Evolutionary conservation across 2,888 invertebrate genomes (phyloP).

Genomic region (Melanostoma scalare): DNA sequence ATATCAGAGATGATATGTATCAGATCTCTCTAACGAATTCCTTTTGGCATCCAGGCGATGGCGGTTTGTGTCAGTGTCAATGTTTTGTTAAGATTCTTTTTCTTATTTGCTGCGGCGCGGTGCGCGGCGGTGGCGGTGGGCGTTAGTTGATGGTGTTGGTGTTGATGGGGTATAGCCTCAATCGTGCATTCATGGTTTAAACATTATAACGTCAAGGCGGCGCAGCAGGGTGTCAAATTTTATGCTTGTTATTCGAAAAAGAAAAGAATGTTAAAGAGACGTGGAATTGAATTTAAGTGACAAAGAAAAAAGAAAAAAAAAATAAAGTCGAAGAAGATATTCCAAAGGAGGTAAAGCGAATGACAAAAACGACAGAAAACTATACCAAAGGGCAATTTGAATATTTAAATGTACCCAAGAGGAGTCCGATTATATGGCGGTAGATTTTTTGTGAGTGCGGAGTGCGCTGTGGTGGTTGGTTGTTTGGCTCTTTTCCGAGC

Average conservation of each 20-base stretch:
- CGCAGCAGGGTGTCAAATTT: constrained; percentile 55
- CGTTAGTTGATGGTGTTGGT: not conserved
- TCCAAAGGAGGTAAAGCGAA: constrained; percentile 14
- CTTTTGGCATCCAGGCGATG: constrained; percentile 46
- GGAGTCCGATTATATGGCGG: constrained; percentile 6
- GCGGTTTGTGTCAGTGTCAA: constrained; percentile 54
- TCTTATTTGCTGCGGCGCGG: constrained; percentile 1
- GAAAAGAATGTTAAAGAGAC: constrained; percentile 60
- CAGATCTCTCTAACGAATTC: constrained; percentile 61
- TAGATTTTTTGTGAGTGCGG: constrained; percentile 32
- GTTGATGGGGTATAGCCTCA: constrained; percentile 24
- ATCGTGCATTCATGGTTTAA: constrained; percentile 62
- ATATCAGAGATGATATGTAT: constrained; percentile 41
- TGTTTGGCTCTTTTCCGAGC: constrained; percentile 15
- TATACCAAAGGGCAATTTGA: constrained; percentile 71
- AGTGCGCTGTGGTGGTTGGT: constrained; percentile 26
- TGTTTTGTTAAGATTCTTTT: constrained; percentile 36
- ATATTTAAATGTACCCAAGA: constrained; percentile 64
- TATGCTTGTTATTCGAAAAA: constrained; percentile 45
- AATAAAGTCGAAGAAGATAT: not conserved
- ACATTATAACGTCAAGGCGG: constrained; percentile 56
- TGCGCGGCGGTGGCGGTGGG: not conserved
- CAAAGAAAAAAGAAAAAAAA: constrained; percentile 4
- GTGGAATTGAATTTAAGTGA: constrained; percentile 38
- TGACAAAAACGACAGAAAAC: constrained; percentile 34